phyloP scores from a whole-genome alignment of 2,888 invertebrate genomes.

The Odontomyia ornata region DNA sequence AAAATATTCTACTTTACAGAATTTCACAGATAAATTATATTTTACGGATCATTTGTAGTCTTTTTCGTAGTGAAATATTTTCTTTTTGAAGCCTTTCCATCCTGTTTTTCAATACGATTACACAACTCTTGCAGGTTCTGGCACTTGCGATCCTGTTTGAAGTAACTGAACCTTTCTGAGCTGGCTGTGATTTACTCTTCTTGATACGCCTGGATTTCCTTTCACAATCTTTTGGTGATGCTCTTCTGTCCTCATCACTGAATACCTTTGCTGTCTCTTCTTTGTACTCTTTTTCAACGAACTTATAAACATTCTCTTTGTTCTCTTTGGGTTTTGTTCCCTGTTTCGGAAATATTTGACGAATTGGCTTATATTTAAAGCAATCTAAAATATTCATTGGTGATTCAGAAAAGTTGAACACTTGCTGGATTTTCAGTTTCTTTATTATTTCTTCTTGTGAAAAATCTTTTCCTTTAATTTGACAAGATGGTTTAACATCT shows the following conservation, averaged over 20 bases:
- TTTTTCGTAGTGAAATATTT: conserved; percentile 19
- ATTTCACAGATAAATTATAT: background rate
- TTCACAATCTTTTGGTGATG: background rate
- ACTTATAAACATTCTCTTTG: conserved; percentile 8
- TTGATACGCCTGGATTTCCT: background rate
- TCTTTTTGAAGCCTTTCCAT: conserved; percentile 17
- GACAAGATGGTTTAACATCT: background rate
- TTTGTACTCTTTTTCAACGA: background rate
- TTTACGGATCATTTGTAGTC: background rate
- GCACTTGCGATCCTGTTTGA: background rate
- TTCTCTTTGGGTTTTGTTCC: too few species aligned
- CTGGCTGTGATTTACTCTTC: conserved; percentile 15
- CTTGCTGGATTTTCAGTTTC: conserved; percentile 15
- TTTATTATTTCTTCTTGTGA: background rate
- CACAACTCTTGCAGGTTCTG: conserved; percentile 6
- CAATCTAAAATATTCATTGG: background rate
- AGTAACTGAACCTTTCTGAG: too few species aligned
- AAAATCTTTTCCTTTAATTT: background rate
- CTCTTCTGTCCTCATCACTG: background rate
- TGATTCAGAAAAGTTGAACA: conserved; percentile 31
- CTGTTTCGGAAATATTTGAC: background rate
- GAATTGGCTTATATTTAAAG: background rate
- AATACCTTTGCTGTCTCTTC: background rate
- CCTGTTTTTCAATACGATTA: conserved; percentile 1
- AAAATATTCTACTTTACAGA: too few species aligned